A percentile compares a stretch with the other conserved stretches of the same genome.
phyloP scores from a whole-genome alignment of 2,888 invertebrate genomes.

The Plusia festucae region DNA sequence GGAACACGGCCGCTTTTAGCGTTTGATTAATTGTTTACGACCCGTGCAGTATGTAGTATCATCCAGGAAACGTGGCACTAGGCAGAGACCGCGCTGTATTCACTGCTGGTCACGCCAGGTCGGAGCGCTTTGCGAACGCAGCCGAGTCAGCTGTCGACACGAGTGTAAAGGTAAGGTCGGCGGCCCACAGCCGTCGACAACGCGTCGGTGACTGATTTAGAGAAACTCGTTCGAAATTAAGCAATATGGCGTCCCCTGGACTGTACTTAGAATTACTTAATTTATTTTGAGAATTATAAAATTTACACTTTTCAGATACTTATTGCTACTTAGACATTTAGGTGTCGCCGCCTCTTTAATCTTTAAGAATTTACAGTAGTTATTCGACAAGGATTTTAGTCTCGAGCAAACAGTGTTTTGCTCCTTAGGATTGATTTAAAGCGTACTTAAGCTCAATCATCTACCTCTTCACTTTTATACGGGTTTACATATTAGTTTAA shows the following conservation, averaged over 20 bases:
- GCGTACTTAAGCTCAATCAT: conserved; percentile 89
- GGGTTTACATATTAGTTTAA: conserved; percentile 89
- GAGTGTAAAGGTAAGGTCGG: conserved; percentile 73
- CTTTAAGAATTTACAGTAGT: conserved; percentile 78
- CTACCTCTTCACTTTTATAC: conserved; percentile 90
- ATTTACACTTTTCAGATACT: conserved; percentile 85
- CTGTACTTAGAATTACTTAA: conserved; percentile 88
- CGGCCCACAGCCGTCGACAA: conserved; percentile 70
- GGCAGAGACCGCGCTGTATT: conserved; percentile 65
- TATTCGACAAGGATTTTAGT: conserved; percentile 64
- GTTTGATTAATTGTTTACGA: conserved; percentile 82
- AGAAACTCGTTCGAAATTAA: conserved; percentile 81
- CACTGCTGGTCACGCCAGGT: conserved; percentile 69
- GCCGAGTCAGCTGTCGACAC: conserved; percentile 75
- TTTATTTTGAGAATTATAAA: conserved; percentile 87
- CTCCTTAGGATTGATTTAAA: conserved; percentile 83
- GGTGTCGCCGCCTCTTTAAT: conserved; percentile 85
- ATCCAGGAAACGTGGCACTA: conserved; percentile 68
- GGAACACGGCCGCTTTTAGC: conserved; percentile 80
- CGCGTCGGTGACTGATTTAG: conserved; percentile 87
- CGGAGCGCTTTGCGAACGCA: conserved; percentile 70
- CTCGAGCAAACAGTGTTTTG: conserved; percentile 72
- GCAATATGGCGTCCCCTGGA: conserved; percentile 87
- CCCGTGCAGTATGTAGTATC: conserved; percentile 74
- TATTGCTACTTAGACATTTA: conserved; percentile 86